Evolutionary conservation across 2,113 vertebrate genomes (phyloP).

Genomic region (Herpetotheres cachinnans): DNA sequence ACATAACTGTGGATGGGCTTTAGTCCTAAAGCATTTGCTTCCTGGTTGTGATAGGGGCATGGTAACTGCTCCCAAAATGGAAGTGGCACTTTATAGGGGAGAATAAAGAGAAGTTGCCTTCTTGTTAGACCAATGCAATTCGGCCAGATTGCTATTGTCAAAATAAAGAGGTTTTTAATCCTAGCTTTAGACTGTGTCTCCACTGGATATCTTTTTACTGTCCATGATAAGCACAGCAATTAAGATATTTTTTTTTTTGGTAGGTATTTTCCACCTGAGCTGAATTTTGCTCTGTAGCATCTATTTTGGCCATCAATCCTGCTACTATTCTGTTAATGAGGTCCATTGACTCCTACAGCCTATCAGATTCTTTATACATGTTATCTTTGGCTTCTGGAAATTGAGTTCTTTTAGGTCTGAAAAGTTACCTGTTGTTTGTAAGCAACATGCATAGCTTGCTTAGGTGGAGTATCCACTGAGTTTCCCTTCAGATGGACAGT

Average conservation of each 20-base stretch:
- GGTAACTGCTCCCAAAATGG: not conserved
- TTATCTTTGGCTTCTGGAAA: not conserved
- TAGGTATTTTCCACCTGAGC: not conserved
- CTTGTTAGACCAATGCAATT: not conserved
- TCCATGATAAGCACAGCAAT: not conserved
- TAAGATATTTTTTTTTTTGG: not conserved
- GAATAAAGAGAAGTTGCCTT: not conserved
- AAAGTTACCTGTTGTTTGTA: not conserved
- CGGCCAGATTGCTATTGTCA: not conserved
- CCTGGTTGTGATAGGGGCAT: not conserved
- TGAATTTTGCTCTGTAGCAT: not conserved
- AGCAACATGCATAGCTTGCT: not conserved
- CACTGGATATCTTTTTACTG: not conserved
- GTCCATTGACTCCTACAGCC: not conserved
- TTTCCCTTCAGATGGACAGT: constrained; percentile 20
- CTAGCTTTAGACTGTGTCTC: not conserved
- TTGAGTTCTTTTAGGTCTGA: not conserved
- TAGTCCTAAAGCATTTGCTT: not conserved
- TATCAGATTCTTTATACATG: not conserved
- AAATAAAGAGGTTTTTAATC: not conserved
- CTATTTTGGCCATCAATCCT: not conserved
- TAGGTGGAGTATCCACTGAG: not conserved
- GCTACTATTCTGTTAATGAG: not conserved
- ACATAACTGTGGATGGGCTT: not conserved
- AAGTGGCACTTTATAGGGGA: not conserved